Evolutionary conservation across 2,888 invertebrate species (phyloP).

Genomic region (Caenorhabditis plicata): DNA sequence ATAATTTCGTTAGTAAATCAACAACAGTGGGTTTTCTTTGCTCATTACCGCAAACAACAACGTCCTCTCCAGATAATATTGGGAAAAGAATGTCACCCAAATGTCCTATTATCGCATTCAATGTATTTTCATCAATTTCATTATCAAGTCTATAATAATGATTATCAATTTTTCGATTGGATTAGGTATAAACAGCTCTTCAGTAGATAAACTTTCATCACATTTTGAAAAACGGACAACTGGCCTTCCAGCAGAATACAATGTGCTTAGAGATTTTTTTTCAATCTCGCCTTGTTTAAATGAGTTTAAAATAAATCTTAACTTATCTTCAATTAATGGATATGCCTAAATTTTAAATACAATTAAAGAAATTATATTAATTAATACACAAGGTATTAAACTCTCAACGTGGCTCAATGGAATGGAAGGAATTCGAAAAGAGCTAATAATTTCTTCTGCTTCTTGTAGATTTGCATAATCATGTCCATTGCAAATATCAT

Average conservation of each 20-base stretch:
- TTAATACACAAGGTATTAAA: conserved; percentile 37
- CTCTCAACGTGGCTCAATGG: conserved; percentile 30
- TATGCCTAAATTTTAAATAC: conserved; percentile 5
- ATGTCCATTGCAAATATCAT: conserved; percentile 29
- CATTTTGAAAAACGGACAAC: conserved; percentile 2
- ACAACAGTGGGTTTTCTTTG: conserved; percentile 48
- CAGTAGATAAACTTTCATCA: neutral
- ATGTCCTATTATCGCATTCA: conserved; percentile 31
- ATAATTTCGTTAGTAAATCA: conserved; percentile 47
- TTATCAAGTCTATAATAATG: too few species aligned
- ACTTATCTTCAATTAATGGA: conserved; percentile 10
- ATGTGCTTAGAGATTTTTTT: neutral
- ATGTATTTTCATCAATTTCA: conserved; percentile 39
- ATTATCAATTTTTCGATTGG: too few species aligned
- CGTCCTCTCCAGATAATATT: conserved; percentile 49
- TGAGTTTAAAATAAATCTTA: conserved; percentile 10
- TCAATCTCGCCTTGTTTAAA: neutral
- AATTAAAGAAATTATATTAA: neutral
- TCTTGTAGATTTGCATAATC: conserved; percentile 23
- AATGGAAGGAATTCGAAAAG: conserved; percentile 26
- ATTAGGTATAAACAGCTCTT: too few species aligned
- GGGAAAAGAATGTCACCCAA: conserved; percentile 48
- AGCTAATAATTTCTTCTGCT: conserved; percentile 30
- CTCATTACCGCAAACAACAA: conserved; percentile 50
- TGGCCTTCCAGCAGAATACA: conserved; percentile 13